Evolutionary conservation across 2,113 vertebrate species (phyloP).

Genomic region (Desmodus rotundus): DNA sequence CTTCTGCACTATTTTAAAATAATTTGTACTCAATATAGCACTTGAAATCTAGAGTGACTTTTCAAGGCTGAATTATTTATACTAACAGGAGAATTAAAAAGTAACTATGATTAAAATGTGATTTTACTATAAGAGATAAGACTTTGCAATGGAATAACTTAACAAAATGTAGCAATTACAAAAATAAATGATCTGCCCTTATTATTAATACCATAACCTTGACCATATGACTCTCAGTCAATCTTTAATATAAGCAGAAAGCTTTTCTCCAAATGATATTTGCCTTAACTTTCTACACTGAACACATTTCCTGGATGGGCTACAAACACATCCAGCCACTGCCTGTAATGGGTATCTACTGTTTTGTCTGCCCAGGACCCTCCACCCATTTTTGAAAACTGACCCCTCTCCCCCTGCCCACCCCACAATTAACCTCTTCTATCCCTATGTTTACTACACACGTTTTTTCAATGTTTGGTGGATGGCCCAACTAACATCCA

Average conservation of each 20-base stretch:
- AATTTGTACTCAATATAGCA: neutral
- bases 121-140: neutral
- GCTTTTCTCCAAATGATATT: neutral
- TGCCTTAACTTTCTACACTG: neutral
- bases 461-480: neutral
- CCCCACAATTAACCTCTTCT: neutral
- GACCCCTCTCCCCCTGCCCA: neutral
- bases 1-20: constrained; percentile 10
- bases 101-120: neutral
- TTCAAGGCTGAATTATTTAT: neutral
- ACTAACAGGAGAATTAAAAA: neutral
- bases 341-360: neutral
- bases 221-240: neutral
- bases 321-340: neutral
- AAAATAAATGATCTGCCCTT: neutral
- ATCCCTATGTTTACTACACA: neutral
- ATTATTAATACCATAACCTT: neutral
- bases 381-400: neutral
- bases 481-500: neutral
- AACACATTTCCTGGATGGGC: neutral
- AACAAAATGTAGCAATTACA: neutral
- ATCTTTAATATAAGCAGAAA: neutral
- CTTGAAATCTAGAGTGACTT: neutral
- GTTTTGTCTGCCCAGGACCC: neutral
- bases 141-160: neutral